Evolutionary conservation across 2,888 invertebrate species (phyloP).

Genomic region (Eristalis intricaria): DNA sequence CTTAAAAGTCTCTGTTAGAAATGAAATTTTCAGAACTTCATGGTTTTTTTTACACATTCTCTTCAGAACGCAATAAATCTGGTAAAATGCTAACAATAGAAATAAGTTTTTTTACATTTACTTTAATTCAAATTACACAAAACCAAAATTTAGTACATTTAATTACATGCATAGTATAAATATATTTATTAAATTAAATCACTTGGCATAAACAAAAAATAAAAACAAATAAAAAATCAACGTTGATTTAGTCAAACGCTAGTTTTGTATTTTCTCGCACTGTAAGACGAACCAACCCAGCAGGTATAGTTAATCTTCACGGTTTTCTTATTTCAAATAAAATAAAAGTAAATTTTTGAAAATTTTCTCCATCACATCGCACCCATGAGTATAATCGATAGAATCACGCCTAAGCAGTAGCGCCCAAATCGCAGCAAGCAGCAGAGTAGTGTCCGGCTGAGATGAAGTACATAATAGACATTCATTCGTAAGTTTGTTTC

Average conservation of each 20-base stretch:
- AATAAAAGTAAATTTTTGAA: slow-evolving; percentile 13
- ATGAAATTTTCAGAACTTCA: neutral
- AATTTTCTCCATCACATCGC: slow-evolving; percentile 24
- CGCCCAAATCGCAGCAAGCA: slow-evolving; percentile 33
- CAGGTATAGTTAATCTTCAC: neutral
- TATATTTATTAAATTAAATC: slow-evolving; percentile 45
- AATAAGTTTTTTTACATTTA: slow-evolving; percentile 39
- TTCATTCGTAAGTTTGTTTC: slow-evolving; percentile 56
- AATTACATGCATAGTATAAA: slow-evolving; percentile 6
- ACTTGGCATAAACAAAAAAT: slow-evolving; percentile 43
- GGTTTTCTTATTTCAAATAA: neutral
- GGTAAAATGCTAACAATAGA: slow-evolving; percentile 13
- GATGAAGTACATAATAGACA: slow-evolving; percentile 37
- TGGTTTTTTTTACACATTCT: neutral
- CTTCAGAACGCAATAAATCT: neutral
- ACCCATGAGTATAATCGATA: slow-evolving; percentile 40
- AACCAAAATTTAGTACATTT: slow-evolving; percentile 18
- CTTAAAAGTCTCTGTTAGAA: neutral
- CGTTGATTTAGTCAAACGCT: slow-evolving; percentile 25
- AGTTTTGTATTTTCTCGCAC: slow-evolving; percentile 19
- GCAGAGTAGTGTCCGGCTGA: slow-evolving; percentile 36
- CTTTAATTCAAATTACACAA: slow-evolving; percentile 16
- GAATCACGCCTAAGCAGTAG: slow-evolving; percentile 61
- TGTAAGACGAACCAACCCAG: neutral
- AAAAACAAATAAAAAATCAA: neutral